Percentiles rank a stretch among this genome's conserved stretches.
phyloP scores from a whole-genome alignment of 1,140 invertebrate genomes.

The Trichomalopsis sarcophagae region DNA sequence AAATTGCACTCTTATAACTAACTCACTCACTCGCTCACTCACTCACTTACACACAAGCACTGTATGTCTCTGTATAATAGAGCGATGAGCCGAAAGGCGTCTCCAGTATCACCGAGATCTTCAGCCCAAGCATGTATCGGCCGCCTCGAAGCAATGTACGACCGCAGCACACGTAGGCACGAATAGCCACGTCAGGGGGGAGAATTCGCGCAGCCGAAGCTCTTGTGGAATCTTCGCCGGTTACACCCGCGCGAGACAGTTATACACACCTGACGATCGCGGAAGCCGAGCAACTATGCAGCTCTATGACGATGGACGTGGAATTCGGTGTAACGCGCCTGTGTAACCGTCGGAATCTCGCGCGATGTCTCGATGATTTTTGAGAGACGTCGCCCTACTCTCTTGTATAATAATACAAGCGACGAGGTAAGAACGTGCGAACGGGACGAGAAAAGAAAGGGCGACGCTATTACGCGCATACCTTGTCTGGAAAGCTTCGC shows the following conservation, averaged over 20 bases:
- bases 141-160: background rate
- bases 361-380: too few relatives aligned
- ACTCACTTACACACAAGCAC: background rate
- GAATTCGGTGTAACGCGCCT: background rate
- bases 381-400: too few relatives aligned
- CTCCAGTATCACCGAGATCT: background rate
- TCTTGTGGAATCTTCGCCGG: background rate
- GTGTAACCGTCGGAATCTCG: too few relatives aligned
- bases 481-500: too few relatives aligned
- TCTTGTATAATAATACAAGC: too few relatives aligned
- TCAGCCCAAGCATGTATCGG: background rate
- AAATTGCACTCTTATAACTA: background rate
- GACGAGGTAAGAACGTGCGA: too few relatives aligned
- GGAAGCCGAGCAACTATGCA: background rate
- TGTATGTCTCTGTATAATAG: background rate
- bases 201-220: background rate
- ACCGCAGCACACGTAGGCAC: background rate
- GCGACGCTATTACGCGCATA: too few relatives aligned
- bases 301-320: background rate
- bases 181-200: background rate
- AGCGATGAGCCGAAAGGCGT: background rate
- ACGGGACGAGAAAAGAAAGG: too few relatives aligned
- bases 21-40: too few relatives aligned
- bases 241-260: background rate
- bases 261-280: background rate